Evolutionary conservation across 2,797 vertebrate genomes (phyloP).

Genomic region (Sebastes nivosus): DNA sequence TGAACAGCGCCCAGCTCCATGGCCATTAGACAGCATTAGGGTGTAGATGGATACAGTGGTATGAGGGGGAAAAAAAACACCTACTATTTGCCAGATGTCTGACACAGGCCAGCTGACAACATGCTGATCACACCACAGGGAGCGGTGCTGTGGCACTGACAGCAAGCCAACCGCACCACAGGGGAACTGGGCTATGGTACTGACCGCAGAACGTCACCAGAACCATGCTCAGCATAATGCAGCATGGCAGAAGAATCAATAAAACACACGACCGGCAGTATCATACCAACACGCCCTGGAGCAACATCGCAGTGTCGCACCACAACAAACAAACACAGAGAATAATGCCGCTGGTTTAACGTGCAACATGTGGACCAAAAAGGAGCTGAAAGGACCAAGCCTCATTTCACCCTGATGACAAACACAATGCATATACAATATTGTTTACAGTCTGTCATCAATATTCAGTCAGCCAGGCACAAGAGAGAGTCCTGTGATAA

Average conservation of each 20-base stretch:
- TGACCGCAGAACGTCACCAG: constrained; percentile 81
- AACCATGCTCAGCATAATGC: constrained; percentile 78
- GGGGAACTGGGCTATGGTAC: constrained; percentile 68
- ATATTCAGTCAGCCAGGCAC: constrained; percentile 72
- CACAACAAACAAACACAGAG: constrained; percentile 7
- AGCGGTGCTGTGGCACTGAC: constrained; percentile 62
- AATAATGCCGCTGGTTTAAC: background rate
- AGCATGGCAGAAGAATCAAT: constrained; percentile 81
- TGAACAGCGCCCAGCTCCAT: constrained; percentile 50
- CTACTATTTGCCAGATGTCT: constrained; percentile 45
- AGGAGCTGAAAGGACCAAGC: background rate
- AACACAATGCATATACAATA: constrained; percentile 7
- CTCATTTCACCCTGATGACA: constrained; percentile 1
- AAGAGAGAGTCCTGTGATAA: constrained; percentile 77
- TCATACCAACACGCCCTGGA: constrained; percentile 7
- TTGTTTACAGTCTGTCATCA: constrained; percentile 77
- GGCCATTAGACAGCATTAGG: constrained; percentile 69
- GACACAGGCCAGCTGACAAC: constrained; percentile 53
- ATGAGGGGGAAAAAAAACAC: background rate
- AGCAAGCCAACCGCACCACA: constrained; percentile 70
- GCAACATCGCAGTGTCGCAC: background rate
- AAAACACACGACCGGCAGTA: constrained; percentile 45
- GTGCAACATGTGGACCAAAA: background rate
- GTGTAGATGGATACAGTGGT: constrained; percentile 51
- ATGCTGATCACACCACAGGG: constrained; percentile 73